phyloP scores from a whole-genome alignment of 2,888 invertebrate genomes.

The Luffia ferchaultella region DNA sequence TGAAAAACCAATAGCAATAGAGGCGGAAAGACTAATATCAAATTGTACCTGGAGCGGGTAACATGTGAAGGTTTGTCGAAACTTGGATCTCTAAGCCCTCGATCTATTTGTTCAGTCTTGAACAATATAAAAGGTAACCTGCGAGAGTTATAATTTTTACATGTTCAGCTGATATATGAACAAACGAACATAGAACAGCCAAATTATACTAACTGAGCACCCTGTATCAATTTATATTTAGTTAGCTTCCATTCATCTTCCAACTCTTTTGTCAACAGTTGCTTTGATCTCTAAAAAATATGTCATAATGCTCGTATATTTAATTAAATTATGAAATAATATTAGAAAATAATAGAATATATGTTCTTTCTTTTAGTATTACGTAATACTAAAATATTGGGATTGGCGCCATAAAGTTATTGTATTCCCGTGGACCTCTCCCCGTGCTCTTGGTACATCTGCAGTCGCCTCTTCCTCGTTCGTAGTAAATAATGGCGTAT shows the following conservation, averaged over 20 bases:
- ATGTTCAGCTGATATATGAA: neutral
- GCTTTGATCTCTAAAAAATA: slow-evolving; percentile 44
- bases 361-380: no score
- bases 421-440: no score
- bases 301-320: neutral
- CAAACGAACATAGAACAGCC: neutral
- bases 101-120: slow-evolving; percentile 47
- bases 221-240: slow-evolving; percentile 50
- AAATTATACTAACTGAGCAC: slow-evolving; percentile 42
- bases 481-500: no score
- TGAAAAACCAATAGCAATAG: no score
- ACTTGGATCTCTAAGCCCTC: slow-evolving; percentile 40
- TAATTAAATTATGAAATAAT: neutral
- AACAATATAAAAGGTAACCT: slow-evolving; percentile 55
- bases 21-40: no score
- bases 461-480: no score
- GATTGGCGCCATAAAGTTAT: no score
- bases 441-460: no score
- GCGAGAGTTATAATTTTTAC: slow-evolving; percentile 16
- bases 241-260: slow-evolving; percentile 41
- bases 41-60: slow-evolving; percentile 37
- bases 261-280: slow-evolving; percentile 43
- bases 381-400: no score
- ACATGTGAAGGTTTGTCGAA: slow-evolving; percentile 38
- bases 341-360: no score